Percentiles rank a stretch among this genome's conserved stretches.
phyloP scores from a whole-genome alignment of 2,888 invertebrate genomes.

The Dendrolimus houi region DNA sequence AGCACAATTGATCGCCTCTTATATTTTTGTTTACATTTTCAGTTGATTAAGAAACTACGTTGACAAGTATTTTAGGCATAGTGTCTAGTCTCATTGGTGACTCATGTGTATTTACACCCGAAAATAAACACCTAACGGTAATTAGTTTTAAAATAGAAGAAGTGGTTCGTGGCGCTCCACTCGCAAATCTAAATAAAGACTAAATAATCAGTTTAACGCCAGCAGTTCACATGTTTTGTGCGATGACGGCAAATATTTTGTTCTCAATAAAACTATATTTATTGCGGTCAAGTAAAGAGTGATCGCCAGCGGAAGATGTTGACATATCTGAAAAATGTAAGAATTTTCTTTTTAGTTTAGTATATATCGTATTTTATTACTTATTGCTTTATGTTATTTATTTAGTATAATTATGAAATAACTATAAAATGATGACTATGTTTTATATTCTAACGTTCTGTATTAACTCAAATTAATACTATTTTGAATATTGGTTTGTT shows the following conservation, averaged over 20 bases:
- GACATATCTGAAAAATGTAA: slow-evolving; percentile 50
- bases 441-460: too few relatives aligned
- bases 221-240: slow-evolving; percentile 31
- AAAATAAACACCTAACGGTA: slow-evolving; percentile 25
- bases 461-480: too few relatives aligned
- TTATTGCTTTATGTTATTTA: too few relatives aligned
- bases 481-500: too few relatives aligned
- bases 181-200: slow-evolving; percentile 44
- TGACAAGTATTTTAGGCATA: slow-evolving; percentile 1
- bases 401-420: too few relatives aligned
- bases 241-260: slow-evolving; percentile 21
- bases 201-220: slow-evolving; percentile 35
- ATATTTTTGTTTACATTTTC: too few relatives aligned
- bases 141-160: slow-evolving; percentile 34
- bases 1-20: too few relatives aligned
- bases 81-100: slow-evolving; percentile 12
- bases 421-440: too few relatives aligned
- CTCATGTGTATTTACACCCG: slow-evolving; percentile 22
- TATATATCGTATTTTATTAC: background rate
- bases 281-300: slow-evolving; percentile 1
- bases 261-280: slow-evolving; percentile 13
- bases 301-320: slow-evolving; percentile 24
- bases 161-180: slow-evolving; percentile 21
- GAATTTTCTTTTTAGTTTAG: slow-evolving; percentile 9
- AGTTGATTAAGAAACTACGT: background rate